These are phyloP conservation scores for Procavia capensis DNA, from an alignment of 2,113 vertebrate species.

Conservation along the genomic window DNA sequence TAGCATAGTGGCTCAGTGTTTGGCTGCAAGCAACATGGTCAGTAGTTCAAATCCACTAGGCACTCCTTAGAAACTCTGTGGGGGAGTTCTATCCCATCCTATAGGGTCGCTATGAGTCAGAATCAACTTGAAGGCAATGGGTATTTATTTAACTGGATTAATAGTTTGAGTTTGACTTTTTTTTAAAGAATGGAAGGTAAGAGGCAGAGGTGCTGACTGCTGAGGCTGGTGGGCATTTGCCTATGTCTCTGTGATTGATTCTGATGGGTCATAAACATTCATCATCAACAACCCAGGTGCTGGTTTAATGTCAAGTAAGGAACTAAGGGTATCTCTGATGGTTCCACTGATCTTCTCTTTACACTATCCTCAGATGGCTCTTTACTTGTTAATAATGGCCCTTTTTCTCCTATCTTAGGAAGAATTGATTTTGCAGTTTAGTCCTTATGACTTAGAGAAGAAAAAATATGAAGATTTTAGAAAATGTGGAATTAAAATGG, in stretches of 20 bases:
- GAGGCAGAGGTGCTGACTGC: neutral
- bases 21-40: no score
- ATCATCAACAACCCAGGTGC: conserved; percentile 37
- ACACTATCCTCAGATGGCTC: conserved; percentile 40
- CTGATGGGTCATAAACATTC: neutral
- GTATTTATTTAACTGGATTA: conserved; percentile 10
- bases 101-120: no score
- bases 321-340: conserved; percentile 5
- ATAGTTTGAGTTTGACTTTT: neutral
- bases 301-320: conserved; percentile 54
- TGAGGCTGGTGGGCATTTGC: neutral
- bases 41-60: no score
- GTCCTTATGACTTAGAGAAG: conserved; percentile 61
- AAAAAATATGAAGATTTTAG: conserved; percentile 76
- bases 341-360: conserved; percentile 67
- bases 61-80: no score
- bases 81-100: no score
- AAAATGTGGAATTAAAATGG: conserved; percentile 62
- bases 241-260: conserved; percentile 16
- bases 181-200: neutral
- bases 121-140: no score
- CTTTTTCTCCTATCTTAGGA: conserved; percentile 64
- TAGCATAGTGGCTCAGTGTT: no score
- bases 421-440: conserved; percentile 78
- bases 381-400: conserved; percentile 74